Evolutionary conservation across 2,888 invertebrate genomes (phyloP), one percentile per base, ranked within the genome.

Genomic region (Apamea sordens): DNA sequence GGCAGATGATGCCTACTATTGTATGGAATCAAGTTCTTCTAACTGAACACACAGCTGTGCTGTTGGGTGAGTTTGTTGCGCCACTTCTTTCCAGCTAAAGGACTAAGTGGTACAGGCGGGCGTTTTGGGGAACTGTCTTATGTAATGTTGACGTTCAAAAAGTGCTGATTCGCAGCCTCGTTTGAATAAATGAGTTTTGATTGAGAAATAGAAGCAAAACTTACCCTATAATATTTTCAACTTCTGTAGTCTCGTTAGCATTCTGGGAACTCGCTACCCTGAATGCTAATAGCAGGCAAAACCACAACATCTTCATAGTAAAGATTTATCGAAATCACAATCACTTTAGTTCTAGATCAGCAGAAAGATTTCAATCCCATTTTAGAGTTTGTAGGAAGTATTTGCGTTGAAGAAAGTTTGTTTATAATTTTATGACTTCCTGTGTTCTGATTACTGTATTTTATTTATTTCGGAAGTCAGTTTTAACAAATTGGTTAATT

Each of bases 271-370:
- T 85, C 59, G 82, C 88, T 68, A 80, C 56, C 36, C 85, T 88
- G 74, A 91, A 75, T 28, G 83, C 41, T 32, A 90, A 68, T 2
- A 90, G 44, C 71, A 92, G 76, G 72, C 73, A 86, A 65, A 91
- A 64, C 85, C 85, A 85, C 77, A 84, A 67, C 92, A 92, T 92
- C 76, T 78, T 89, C 65, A 63, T 59, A 79, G 82, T 85, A 71
- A n/a, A n/a, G 18, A 28, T 18, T 56, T 21, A 10, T 68, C 24
- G 2, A 32, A 53, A 65, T 73, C 77, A 81, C 79, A 76, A 32
- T 67, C 80, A 88, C 84, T 69, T 56, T 69, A 56, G 21, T 79
- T 83, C 69, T 77, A 71, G 64, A 36, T 80, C 59, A 88, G 50
- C 32, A 74, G 75, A 73, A 71, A 73, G 44, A 69, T 79, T 75